phyloP scores from a whole-genome alignment of 2,797 vertebrate species.

The Enteromius fasciolatus region DNA sequence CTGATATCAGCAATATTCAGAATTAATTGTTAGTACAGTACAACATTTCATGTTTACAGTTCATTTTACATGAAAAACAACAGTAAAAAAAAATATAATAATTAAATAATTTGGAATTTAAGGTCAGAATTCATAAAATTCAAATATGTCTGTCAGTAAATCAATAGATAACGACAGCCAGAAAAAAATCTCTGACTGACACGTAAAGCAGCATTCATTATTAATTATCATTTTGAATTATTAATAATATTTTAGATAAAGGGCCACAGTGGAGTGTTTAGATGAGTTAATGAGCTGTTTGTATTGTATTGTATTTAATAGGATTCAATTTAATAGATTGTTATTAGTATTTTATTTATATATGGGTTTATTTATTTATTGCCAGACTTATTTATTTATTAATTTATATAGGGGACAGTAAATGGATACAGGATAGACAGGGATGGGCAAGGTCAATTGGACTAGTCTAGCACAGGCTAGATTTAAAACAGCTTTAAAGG shows the following conservation, averaged over 20 bases:
- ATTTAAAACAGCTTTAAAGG: no score
- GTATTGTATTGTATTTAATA: conserved; percentile 2
- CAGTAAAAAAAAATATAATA: not conserved
- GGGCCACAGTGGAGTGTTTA: conserved; percentile 53
- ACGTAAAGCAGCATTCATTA: conserved; percentile 56
- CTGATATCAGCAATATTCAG: not conserved
- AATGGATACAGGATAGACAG: not conserved
- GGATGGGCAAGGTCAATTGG: not conserved
- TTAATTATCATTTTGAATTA: conserved; percentile 64
- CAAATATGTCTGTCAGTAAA: not conserved
- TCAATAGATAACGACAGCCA: not conserved
- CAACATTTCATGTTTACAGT: not conserved
- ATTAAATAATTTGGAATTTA: no score
- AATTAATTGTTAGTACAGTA: not conserved
- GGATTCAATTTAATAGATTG: not conserved
- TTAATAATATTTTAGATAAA: conserved; percentile 54
- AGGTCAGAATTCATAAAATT: not conserved
- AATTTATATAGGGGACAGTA: not conserved
- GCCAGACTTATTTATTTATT: not conserved
- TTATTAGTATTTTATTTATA: not conserved
- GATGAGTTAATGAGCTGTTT: conserved; percentile 34
- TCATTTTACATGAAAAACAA: not conserved
- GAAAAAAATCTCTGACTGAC: not conserved
- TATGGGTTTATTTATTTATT: not conserved
- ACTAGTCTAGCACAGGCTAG: no score